A percentile compares a stretch with the other conserved stretches of the same genome.
Evolutionary conservation across 92 coral and sea anemone species (phyloP).

Genomic region (Palythoa caribaeorum): DNA sequence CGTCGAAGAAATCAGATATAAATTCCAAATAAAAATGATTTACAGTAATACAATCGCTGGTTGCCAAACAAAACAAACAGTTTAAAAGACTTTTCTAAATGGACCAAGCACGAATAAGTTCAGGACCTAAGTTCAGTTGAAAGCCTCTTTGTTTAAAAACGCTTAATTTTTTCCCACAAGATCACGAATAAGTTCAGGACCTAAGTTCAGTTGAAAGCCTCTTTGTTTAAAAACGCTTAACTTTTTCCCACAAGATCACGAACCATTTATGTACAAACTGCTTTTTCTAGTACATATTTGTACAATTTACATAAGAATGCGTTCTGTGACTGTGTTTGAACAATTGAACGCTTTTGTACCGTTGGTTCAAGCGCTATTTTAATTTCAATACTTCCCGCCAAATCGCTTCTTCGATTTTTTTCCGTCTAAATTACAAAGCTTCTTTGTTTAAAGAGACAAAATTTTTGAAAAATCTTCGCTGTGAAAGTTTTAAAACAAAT

Average conservation of each 20-base stretch:
- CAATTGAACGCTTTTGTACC: not conserved
- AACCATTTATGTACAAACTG: not conserved
- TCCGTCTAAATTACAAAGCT: not conserved
- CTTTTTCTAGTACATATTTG: not conserved
- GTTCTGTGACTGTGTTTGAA: not conserved
- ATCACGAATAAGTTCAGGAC: not conserved
- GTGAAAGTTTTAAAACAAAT: not conserved
- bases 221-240: not conserved
- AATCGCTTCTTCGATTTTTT: not conserved
- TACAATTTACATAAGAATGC: not conserved
- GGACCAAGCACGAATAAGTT: not conserved
- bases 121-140: not conserved
- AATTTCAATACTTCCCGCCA: conserved; percentile 8
- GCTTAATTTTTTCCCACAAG: not conserved
- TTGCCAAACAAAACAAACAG: not conserved
- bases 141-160: not conserved
- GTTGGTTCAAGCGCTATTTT: not conserved
- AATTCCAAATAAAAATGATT: not conserved
- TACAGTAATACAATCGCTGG: not conserved
- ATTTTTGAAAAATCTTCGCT: not conserved
- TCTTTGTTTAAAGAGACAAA: too few species aligned
- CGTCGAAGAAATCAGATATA: too few species aligned
- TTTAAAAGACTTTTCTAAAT: not conserved
- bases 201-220: not conserved
- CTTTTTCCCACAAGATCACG: not conserved